Conservation (phyloP, 2,113 vertebrate genomes). For the Oplegnathus fasciatus region DNA sequence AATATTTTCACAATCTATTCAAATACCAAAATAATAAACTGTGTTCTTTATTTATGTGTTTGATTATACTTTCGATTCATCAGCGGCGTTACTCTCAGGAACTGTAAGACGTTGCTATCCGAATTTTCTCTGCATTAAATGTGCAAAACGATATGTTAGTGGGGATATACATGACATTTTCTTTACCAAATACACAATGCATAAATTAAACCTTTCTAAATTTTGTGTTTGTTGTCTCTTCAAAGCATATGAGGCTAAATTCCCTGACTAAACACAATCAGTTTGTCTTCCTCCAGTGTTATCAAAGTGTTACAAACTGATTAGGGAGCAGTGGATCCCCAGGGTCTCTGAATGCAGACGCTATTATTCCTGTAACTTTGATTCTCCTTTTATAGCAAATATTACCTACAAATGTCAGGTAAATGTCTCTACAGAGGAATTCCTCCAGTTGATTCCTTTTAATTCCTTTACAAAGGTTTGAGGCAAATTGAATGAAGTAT, state of each 20-base stretch:
- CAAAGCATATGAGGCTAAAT: slow-evolving; percentile 32
- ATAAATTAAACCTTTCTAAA: slow-evolving; percentile 22
- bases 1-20: neutral
- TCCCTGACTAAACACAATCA: slow-evolving; percentile 40
- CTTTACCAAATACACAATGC: neutral
- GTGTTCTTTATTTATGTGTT: neutral
- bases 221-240: slow-evolving; percentile 26
- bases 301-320: slow-evolving; percentile 67
- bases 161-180: too few species aligned
- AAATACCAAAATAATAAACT: neutral
- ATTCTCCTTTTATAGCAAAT: slow-evolving; percentile 69
- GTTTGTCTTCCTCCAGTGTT: slow-evolving; percentile 44
- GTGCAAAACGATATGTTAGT: neutral
- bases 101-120: neutral
- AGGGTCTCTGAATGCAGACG: slow-evolving; percentile 29
- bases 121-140: neutral
- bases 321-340: slow-evolving; percentile 61
- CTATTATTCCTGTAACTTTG: slow-evolving; percentile 62
- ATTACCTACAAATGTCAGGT: slow-evolving; percentile 66
- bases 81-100: neutral
- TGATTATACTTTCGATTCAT: neutral
- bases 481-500: slow-evolving; percentile 59
- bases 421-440: slow-evolving; percentile 51
- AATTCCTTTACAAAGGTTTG: slow-evolving; percentile 65
- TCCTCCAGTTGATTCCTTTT: slow-evolving; percentile 57